Evolutionary conservation across 2,113 vertebrate species (phyloP), one percentile per base, ranked within the genome.

Genomic region (Pterocles orientalis): DNA sequence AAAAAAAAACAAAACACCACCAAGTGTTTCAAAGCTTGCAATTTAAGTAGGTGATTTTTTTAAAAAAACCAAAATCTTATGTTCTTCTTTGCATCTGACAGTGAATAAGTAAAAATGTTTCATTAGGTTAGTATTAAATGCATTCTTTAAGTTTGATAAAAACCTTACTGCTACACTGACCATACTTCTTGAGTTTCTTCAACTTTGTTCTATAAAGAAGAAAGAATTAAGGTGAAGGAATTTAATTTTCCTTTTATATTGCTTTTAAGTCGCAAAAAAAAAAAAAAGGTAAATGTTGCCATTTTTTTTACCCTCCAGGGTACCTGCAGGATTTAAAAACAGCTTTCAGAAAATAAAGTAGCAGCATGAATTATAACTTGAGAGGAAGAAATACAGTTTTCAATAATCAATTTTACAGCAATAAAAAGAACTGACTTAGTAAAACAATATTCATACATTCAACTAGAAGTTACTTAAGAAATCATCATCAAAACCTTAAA

Each of bases 221-320:
- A 79, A 70, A 65, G 29, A 83, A 41, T 51, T 75, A 41, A 19
- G 8, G 20, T 57, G 26, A 90, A 39, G 7, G 5, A 47, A 36
- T 10, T 78, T 31, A n/a, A n/a, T 71, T 84, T 87, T 64, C 31
- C 39, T 82, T 82, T 82, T n/a, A 70, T 45, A 39, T 7, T 92
- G 48, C 24, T 34, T 82, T 87, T 50, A 34, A 54, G 65, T 31
- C 43, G 9, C 1, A 39, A 47, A n/a, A 14, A 41, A 41, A 41
- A 41, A n/a, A 14, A 41, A 41, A 8, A 9, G 10, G 18, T 6
- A 81, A 81, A 33, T 3, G 0, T 5, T 1, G 12, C 6, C 6
- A 10, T 48, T 60, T 73, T 89, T 69, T 69, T 31, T 5, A 34
- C 10, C 33, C 58, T 64, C 24, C 17, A 62, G 19, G 6, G 33